phyloP scores from a whole-genome alignment of 2,113 vertebrate genomes.

The Eudyptes chrysolophus region DNA sequence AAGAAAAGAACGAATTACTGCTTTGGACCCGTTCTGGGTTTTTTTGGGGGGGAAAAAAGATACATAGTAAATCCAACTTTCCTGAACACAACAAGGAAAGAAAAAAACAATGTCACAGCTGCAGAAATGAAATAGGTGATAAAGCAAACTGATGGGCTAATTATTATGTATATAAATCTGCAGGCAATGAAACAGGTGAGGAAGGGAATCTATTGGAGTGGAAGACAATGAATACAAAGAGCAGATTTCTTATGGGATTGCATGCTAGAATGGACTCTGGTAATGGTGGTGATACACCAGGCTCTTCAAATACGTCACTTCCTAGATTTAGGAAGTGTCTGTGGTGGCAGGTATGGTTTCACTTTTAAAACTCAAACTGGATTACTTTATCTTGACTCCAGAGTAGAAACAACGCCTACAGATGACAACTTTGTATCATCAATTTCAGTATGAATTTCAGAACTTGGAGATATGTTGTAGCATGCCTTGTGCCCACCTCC shows the following conservation, averaged over 20 bases:
- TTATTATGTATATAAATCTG: neutral
- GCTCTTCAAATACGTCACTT: neutral
- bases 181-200: neutral
- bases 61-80: neutral
- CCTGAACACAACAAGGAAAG: neutral
- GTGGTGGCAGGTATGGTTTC: neutral
- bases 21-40: neutral
- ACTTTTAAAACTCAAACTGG: neutral
- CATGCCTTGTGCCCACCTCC: neutral
- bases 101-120: neutral
- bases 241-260: neutral
- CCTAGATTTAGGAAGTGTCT: neutral
- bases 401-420: neutral
- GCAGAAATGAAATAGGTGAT: neutral
- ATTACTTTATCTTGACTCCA: neutral
- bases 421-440: neutral
- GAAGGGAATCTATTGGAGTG: neutral
- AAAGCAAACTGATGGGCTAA: neutral
- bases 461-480: neutral
- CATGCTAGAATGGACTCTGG: neutral
- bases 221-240: neutral
- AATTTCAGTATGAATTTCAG: neutral
- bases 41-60: neutral
- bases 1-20: neutral
- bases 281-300: neutral